A percentile compares a stretch with the other conserved stretches of the same genome.
phyloP scores from a whole-genome alignment of 1,140 invertebrate genomes.

The Drosophila bocki region DNA sequence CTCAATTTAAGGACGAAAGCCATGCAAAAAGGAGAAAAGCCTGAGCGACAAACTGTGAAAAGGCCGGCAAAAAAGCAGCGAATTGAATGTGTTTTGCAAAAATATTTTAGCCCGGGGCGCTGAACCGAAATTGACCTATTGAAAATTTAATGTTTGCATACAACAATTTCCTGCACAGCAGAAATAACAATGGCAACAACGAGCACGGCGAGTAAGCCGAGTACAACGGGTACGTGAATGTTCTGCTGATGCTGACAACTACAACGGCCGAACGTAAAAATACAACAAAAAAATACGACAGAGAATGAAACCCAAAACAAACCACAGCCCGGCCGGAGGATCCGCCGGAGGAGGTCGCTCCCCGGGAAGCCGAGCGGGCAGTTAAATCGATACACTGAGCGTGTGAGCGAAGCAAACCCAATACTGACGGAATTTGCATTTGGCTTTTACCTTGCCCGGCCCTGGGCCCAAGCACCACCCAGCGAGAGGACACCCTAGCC shows the following conservation, averaged over 20 bases:
- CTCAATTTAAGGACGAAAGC: conserved; percentile 34
- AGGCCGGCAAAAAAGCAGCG: conserved; percentile 22
- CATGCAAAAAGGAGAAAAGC: conserved; percentile 8
- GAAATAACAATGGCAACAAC: conserved; percentile 42
- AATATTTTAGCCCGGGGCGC: conserved; percentile 29
- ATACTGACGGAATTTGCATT: conserved; percentile 75
- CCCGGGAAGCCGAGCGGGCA: conserved; percentile 59
- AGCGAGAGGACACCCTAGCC: background rate
- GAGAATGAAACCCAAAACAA: conserved; percentile 58
- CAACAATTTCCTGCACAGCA: conserved; percentile 72
- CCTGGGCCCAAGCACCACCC: background rate
- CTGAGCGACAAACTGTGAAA: conserved; percentile 40
- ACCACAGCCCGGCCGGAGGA: conserved; percentile 53
- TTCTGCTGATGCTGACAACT: conserved; percentile 65
- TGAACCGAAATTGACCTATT: conserved; percentile 61
- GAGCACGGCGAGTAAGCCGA: conserved; percentile 2
- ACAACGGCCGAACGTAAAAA: conserved; percentile 55
- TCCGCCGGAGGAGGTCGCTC: conserved; percentile 41
- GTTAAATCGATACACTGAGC: conserved; percentile 79
- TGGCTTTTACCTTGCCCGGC: conserved; percentile 41
- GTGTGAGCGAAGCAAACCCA: conserved; percentile 67
- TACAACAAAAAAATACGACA: background rate
- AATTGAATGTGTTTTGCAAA: conserved; percentile 45
- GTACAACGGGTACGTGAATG: conserved; percentile 27
- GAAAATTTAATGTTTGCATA: conserved; percentile 79